phyloP scores from a whole-genome alignment of 2,888 invertebrate species.

The Sarcophaga variegata region DNA sequence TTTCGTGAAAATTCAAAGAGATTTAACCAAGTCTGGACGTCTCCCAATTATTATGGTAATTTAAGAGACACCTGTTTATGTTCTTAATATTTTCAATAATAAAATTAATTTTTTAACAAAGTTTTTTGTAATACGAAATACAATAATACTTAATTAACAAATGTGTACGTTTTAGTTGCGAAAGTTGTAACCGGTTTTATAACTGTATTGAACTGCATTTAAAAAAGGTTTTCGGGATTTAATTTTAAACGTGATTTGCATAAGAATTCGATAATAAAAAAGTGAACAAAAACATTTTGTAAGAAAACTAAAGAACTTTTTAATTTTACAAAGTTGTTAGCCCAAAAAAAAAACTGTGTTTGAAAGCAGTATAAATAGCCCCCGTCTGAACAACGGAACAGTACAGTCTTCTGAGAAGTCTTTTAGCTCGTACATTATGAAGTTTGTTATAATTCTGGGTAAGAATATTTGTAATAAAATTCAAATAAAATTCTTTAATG shows the following conservation, averaged over 20 bases:
- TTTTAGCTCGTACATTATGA: constrained; percentile 51
- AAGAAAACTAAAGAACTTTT: constrained; percentile 17
- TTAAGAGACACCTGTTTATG: neutral
- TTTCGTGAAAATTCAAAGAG: neutral
- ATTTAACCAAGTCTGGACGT: neutral
- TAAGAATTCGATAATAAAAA: constrained; percentile 35
- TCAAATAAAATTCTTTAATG: neutral
- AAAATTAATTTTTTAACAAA: neutral
- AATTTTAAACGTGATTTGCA: constrained; percentile 48
- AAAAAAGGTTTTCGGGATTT: constrained; percentile 32
- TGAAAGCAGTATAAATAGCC: constrained; percentile 36
- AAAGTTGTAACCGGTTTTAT: constrained; percentile 36
- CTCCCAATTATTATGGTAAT: neutral
- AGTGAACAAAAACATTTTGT: constrained; percentile 32
- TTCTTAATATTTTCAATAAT: neutral
- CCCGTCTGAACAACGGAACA: neutral
- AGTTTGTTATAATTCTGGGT: constrained; percentile 52
- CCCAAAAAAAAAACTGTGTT: neutral
- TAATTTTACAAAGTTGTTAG: neutral
- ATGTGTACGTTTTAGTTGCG: neutral
- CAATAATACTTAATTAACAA: neutral
- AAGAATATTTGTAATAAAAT: constrained; percentile 14
- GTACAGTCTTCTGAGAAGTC: constrained; percentile 31
- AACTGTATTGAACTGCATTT: constrained; percentile 11
- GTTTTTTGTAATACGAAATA: neutral